Evolutionary conservation across 2,888 invertebrate genomes (phyloP), one percentile per base, ranked within the genome.

Genomic region (Brachylomia viminalis): DNA sequence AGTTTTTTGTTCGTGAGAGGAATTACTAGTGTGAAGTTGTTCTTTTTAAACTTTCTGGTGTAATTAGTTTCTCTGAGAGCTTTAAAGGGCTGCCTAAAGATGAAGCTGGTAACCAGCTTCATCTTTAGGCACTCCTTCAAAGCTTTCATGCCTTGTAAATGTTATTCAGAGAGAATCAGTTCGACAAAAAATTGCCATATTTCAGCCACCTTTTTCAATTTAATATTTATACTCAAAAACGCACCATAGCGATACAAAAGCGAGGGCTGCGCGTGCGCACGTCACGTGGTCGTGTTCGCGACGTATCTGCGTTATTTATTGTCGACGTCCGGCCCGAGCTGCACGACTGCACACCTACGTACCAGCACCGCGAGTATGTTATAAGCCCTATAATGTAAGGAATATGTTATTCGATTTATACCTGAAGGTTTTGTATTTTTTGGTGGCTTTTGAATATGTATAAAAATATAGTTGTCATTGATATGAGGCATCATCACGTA

Each of bases 231-330:
- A 72, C 38, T 75, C 72, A 65, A 78, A 84, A 85, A 82, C 79
- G 72, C 82, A 82, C 56, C 49, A 67, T 80, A 82, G 83, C 72
- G 72, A 83, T 86, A 86, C 86, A 87, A 88, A 89, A 82, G 86
- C 85, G 82, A 83, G 45, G 77, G 73, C 71, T 90, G 92, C 94
- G 92, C 93, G 90, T 89, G 93, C 93, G 92, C 93, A 92, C 91
- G 95, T 95, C 95, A 94, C 92, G 89, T 92, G 94, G 92, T 92
- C 94, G 95, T 95, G 95, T 95, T 88, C 67, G 92, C 92, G 91
- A 94, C 93, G 94, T 96, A 96, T 96, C 95, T 94, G 92, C 91
- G 91, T 96, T 95, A 95, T 96, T 96, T 96, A 95, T 95, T 95
- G 94, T 90, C 93, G 91, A 92, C 93, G 95, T 94, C 93, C 94